Evolutionary conservation across 2,888 invertebrate genomes (phyloP).

Genomic region (Ectropis crepuscularia): DNA sequence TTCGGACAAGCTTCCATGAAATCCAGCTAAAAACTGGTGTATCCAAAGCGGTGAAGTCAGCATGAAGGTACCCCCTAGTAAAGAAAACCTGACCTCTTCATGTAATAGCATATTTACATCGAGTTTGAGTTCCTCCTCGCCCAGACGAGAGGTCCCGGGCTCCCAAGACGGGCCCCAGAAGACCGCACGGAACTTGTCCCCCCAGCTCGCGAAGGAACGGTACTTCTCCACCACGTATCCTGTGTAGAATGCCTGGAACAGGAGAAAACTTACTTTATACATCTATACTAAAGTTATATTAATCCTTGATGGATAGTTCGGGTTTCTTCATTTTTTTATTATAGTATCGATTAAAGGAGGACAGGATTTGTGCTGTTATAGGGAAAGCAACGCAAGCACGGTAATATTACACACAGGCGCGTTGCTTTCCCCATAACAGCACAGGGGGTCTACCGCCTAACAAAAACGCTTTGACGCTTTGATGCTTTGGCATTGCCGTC

Average conservation of each 20-base stretch:
- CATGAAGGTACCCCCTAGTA: neutral
- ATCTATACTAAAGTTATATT: too few species aligned
- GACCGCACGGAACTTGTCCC: slow-evolving; percentile 88
- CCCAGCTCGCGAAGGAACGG: slow-evolving; percentile 82
- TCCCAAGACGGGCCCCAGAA: slow-evolving; percentile 96
- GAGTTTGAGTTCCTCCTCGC: slow-evolving; percentile 90
- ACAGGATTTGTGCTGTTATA: too few species aligned
- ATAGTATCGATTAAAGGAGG: too few species aligned
- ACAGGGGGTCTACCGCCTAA: too few species aligned
- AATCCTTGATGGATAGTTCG: too few species aligned
- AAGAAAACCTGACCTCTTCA: slow-evolving; percentile 28
- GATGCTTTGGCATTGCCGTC: too few species aligned
- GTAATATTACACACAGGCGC: too few species aligned
- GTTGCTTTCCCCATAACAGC: too few species aligned
- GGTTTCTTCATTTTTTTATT: too few species aligned
- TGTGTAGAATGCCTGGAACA: slow-evolving; percentile 89
- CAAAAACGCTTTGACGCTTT: too few species aligned
- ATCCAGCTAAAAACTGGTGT: neutral
- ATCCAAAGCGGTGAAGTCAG: neutral
- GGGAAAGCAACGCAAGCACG: too few species aligned
- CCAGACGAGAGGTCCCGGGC: slow-evolving; percentile 91
- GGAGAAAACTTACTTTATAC: neutral
- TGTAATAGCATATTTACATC: slow-evolving; percentile 84
- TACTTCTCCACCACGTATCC: slow-evolving; percentile 87
- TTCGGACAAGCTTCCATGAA: neutral